Evolutionary conservation across 1,140 invertebrate species (phyloP).

Genomic region (Orchestia grillus): DNA sequence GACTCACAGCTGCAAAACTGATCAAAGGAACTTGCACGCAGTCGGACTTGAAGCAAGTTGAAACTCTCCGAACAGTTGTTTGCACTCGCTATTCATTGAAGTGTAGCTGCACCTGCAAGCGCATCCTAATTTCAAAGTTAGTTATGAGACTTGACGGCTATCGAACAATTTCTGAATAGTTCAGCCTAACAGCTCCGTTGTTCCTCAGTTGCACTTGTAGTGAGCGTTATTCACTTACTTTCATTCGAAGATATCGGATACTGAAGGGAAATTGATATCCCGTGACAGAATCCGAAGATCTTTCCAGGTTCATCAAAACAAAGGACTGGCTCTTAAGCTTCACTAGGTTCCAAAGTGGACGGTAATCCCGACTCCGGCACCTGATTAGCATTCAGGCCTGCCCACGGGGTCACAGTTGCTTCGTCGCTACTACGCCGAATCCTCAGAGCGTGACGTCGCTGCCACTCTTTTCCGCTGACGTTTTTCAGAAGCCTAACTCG

Average conservation of each 20-base stretch:
- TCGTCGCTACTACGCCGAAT: neutral
- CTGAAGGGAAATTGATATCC: neutral
- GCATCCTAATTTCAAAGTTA: neutral
- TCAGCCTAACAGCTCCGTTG: neutral
- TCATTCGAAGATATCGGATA: neutral
- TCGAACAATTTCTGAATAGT: neutral
- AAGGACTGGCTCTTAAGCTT: slow-evolving; percentile 26
- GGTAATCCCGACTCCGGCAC: neutral
- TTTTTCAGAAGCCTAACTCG: neutral
- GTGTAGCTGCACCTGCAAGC: neutral
- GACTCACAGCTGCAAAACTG: too few species aligned
- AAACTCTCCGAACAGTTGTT: too few species aligned
- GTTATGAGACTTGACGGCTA: neutral
- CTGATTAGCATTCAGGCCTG: slow-evolving; percentile 26
- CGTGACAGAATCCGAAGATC: neutral
- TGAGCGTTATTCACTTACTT: neutral
- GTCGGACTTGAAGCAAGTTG: too few species aligned
- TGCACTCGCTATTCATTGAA: too few species aligned
- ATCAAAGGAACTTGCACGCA: too few species aligned
- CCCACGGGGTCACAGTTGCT: neutral
- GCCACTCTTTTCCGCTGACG: neutral
- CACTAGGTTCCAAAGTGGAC: slow-evolving; percentile 13
- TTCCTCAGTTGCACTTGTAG: neutral
- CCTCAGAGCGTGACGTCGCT: neutral
- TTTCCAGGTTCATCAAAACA: slow-evolving; percentile 2